Evolutionary conservation across 1,140 invertebrate species (phyloP).

Genomic region (Apis mellifera): DNA sequence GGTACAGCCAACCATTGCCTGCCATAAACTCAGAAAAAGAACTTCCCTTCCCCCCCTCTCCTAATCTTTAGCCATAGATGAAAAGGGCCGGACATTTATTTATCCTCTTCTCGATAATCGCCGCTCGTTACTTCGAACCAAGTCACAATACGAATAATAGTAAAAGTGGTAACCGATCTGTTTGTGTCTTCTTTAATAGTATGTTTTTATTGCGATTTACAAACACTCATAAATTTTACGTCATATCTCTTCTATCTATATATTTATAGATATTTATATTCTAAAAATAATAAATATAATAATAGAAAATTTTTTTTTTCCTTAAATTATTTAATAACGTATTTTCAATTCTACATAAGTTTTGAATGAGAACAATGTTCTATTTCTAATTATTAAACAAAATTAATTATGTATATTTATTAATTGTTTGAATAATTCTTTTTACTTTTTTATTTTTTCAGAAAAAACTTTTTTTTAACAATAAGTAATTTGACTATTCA

Average conservation of each 20-base stretch:
- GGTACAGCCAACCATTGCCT: constrained; percentile 71
- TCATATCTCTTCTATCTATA: too few relatives aligned
- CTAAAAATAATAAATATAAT: too few relatives aligned
- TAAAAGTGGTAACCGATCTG: not conserved
- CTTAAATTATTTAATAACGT: too few relatives aligned
- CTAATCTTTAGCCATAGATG: constrained; percentile 54
- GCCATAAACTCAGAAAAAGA: constrained; percentile 78
- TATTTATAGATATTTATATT: too few relatives aligned
- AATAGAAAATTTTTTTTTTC: too few relatives aligned
- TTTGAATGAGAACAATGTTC: too few relatives aligned
- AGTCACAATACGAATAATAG: not conserved
- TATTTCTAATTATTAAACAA: too few relatives aligned
- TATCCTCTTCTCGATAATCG: constrained; percentile 75
- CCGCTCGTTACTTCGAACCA: constrained; percentile 53
- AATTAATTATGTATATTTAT: too few relatives aligned
- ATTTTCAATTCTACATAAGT: too few relatives aligned
- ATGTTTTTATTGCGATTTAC: not conserved
- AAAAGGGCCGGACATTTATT: constrained; percentile 78
- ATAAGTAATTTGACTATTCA: not conserved
- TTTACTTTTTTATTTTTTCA: not conserved
- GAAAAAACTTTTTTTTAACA: constrained; percentile 8
- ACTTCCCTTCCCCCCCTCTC: constrained; percentile 52
- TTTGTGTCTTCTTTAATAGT: not conserved
- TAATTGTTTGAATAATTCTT: not conserved
- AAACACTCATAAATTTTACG: too few relatives aligned